Base-by-base conservation (phyloP, 2,797 vertebrate species). In the Orestias chungarensis region DNA sequence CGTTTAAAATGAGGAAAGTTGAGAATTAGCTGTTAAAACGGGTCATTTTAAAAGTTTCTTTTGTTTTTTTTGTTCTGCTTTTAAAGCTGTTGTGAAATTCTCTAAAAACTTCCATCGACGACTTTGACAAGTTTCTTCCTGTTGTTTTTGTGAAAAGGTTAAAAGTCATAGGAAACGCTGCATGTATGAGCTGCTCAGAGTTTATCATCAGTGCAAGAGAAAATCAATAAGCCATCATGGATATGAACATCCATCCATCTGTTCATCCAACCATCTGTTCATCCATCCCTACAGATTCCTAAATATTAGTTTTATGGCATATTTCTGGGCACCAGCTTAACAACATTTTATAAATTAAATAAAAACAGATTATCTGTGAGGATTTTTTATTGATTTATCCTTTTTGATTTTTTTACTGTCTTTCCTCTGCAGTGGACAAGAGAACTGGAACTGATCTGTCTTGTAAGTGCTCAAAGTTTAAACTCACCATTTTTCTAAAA, bases 401-500 rank as follows among this genome's bases (percentile, higher is more conserved):
- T 35, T 33, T 61, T 44, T 79, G 14, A 76, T 59, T 49, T 44
- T 2, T 15, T 71, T 64, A 74, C 76, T 1, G 73, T 18, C 66
- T 47, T 71, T 68, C 71, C 43, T 71, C 70, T 64, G 75, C 89
- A 95, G 94, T 54, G 93, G 93, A 71, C 87, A 93, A 77, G 94
- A 95, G 50, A 90, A 57, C 90, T 95, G 93, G 94, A 95, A 90
- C 87, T 95, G 89, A 92, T 70, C 29, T 61, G n/a, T 29, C 62
- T 23, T 76, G 70, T 14, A 27, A 61, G 87, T 78, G 29, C 27
- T 65, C 3, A 3, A 52, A 25, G 31, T 0, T 64, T 23, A 43
- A 1, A 29, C 5, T 18, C 66, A 40, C 31, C 27, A 64, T n/a
- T 10, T 49, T 18, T 29, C 35, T 49, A 27, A 33, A 15, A 14